phyloP scores from a whole-genome alignment of 2,797 vertebrate species.

The Ceyx erithaca region DNA sequence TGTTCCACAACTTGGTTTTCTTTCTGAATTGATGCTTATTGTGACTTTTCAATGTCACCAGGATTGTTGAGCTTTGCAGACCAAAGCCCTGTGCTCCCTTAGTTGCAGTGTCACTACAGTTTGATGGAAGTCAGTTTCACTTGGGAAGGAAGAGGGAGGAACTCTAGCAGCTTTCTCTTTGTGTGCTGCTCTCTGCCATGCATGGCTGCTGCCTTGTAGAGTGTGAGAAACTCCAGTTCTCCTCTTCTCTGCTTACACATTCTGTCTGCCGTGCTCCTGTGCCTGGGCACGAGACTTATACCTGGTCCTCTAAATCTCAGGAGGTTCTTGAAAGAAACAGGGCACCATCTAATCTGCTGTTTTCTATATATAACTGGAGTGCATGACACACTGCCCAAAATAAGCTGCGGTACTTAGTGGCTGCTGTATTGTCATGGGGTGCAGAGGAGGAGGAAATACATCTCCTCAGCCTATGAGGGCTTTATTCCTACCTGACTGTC shows the following conservation, averaged over 20 bases:
- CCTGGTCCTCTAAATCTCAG: background rate
- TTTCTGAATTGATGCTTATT: background rate
- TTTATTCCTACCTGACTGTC: background rate
- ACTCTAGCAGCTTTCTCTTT: background rate
- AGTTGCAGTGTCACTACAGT: background rate
- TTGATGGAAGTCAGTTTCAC: background rate
- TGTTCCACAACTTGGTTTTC: background rate
- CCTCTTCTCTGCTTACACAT: background rate
- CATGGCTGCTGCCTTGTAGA: background rate
- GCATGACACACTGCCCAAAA: slow-evolving; percentile 46
- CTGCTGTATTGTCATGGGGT: slow-evolving; percentile 6
- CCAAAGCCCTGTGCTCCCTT: background rate
- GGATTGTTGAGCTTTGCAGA: background rate
- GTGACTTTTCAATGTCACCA: background rate
- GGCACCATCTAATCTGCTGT: background rate
- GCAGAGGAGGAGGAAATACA: background rate
- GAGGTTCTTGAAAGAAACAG: background rate
- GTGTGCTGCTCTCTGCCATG: background rate
- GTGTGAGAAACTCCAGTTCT: background rate
- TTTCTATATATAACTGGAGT: slow-evolving; percentile 33
- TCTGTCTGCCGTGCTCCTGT: background rate
- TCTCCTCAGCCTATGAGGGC: background rate
- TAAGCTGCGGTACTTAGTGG: background rate
- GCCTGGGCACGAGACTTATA: background rate
- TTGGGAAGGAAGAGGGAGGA: background rate